phyloP scores from a whole-genome alignment of 2,797 vertebrate species.

The Oryzias dopingdopingensis region DNA sequence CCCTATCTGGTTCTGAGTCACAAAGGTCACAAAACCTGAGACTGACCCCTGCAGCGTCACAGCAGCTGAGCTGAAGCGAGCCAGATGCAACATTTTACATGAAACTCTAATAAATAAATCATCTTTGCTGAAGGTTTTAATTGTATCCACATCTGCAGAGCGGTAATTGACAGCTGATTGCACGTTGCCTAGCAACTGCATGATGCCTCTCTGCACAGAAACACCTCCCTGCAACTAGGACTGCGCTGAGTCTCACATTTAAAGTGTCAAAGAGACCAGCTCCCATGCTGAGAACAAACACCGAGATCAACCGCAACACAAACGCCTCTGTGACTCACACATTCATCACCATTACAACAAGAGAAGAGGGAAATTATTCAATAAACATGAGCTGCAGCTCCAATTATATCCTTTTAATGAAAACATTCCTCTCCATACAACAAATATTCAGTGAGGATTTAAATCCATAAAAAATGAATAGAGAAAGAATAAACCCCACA shows the following conservation, averaged over 20 bases:
- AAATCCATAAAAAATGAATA: too few relatives aligned
- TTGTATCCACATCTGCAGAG: background rate
- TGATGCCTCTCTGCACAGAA: conserved; percentile 15
- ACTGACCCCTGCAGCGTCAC: background rate
- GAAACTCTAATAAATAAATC: background rate
- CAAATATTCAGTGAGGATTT: too few relatives aligned
- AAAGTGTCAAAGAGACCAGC: conserved; percentile 9
- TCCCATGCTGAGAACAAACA: background rate
- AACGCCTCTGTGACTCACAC: background rate
- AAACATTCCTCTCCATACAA: too few relatives aligned
- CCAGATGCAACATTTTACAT: background rate
- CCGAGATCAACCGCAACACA: background rate
- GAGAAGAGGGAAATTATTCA: too few relatives aligned
- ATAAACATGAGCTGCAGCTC: too few relatives aligned
- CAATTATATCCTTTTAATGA: too few relatives aligned
- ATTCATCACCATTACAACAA: too few relatives aligned
- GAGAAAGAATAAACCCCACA: too few relatives aligned
- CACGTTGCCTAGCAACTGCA: conserved; percentile 8
- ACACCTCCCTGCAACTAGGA: conserved; percentile 9
- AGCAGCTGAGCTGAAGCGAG: background rate
- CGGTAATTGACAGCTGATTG: conserved; percentile 16
- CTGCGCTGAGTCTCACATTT: conserved; percentile 6
- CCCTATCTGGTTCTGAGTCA: too few relatives aligned
- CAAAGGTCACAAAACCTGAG: background rate
- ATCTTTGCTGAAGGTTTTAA: conserved; percentile 3